Evolutionary conservation across 2,888 invertebrate species (phyloP).

Genomic region (Synanthedon myopaeformis): DNA sequence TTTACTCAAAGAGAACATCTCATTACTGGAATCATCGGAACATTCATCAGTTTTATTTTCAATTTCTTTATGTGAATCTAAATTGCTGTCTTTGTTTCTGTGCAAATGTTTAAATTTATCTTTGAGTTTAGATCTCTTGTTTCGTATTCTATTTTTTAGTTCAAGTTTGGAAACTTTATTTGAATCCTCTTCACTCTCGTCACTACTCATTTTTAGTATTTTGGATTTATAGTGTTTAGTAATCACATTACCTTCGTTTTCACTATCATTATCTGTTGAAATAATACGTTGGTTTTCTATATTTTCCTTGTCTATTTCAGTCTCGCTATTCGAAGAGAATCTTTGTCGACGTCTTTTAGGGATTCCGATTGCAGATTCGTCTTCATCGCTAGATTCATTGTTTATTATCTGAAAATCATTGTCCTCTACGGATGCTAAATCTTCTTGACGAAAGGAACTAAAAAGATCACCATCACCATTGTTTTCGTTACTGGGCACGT

Average conservation of each 20-base stretch:
- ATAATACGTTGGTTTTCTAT: constrained; percentile 1
- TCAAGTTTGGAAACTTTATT: too few species aligned
- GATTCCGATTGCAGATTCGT: constrained; percentile 11
- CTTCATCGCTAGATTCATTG: constrained; percentile 9
- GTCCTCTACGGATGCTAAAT: too few species aligned
- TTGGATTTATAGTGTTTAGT: constrained; percentile 11
- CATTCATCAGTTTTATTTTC: constrained; percentile 7
- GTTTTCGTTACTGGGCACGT: neutral
- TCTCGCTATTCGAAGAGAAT: constrained; percentile 35
- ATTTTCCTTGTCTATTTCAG: constrained; percentile 23
- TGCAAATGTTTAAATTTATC: neutral
- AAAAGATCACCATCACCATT: neutral
- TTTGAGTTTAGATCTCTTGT: neutral
- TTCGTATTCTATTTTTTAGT: neutral
- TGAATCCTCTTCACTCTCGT: neutral
- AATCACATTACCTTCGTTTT: constrained; percentile 2
- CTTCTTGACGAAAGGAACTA: too few species aligned
- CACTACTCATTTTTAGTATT: constrained; percentile 5
- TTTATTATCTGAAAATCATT: too few species aligned
- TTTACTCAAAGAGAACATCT: constrained; percentile 26
- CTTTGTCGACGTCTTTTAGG: constrained; percentile 23
- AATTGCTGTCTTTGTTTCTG: neutral
- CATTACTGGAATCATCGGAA: constrained; percentile 14
- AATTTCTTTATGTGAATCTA: constrained; percentile 3
- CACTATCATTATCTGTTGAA: constrained; percentile 8